Evolutionary conservation across 2,113 vertebrate species (phyloP), one percentile per base, ranked within the genome.

Genomic region (Anser cygnoides): DNA sequence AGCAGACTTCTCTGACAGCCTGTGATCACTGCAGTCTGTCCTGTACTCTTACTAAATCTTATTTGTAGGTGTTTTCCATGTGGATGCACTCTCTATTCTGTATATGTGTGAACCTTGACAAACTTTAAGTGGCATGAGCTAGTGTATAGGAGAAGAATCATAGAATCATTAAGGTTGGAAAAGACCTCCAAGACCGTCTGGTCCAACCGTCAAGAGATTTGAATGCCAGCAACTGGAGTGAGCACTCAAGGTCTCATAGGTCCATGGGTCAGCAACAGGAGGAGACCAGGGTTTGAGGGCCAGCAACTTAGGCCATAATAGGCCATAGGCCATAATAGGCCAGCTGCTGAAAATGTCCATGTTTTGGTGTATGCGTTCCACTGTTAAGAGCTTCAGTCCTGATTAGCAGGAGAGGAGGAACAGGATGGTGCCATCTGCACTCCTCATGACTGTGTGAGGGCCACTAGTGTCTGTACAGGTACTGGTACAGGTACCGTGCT

Each of bases 401-500:
- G 33, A 54, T 12, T 26, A 31, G 26, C 13, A 43, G 31, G 23
- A 62, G 17, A 33, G 12, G 26, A 85, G 7, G 8, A 82, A 18
- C n/a, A 49, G n/a, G 9, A 54, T 79, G 14, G 33, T 5, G 5
- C 3, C n/a, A 17, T 14, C 6, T 65, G 10, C 7, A 8, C 21
- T 43, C 14, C 26, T 65, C 11, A 23, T 22, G 21, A 54, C 31
- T 44, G 16, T 65, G 11, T 31, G 44, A 35, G n/a, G 41, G 17
- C 29, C 59, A 33, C 25, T 41, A 19, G 19, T 19, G 28, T 66
- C 52, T 72, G 31, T 10, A 31, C 0, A 2, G 63, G 16, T 63
- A 13, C 15, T 29, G 46, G 9, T 59, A 33, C 11, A 8, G 50
- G n/a, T 23, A 44, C 16, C 0, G 1, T 1, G 3, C 29, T 54